A percentile compares a stretch with the other conserved stretches of the same genome.
phyloP scores from a whole-genome alignment of 2,888 invertebrate genomes.

The Stenodera caucasica region DNA sequence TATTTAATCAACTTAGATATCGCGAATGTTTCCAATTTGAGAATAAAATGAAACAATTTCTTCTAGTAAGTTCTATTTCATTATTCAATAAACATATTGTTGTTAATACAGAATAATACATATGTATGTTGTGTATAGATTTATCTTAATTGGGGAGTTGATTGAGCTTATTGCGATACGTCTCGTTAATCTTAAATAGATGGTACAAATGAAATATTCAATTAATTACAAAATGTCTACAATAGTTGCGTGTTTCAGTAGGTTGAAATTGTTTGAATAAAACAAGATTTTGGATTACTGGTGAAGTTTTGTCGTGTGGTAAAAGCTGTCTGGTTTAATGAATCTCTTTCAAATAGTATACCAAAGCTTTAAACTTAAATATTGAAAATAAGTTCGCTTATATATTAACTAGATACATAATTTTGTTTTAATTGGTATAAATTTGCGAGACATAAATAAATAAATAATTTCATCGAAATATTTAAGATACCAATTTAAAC shows the following conservation, averaged over 20 bases:
- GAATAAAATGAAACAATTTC: no score
- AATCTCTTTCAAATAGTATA: conserved; percentile 23
- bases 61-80: no score
- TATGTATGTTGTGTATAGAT: not conserved
- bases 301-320: conserved; percentile 11
- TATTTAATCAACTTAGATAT: conserved; percentile 6
- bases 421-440: conserved; percentile 18
- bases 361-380: conserved; percentile 16
- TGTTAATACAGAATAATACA: no score
- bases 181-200: conserved; percentile 9
- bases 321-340: conserved; percentile 18
- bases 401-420: conserved; percentile 20
- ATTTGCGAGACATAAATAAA: conserved; percentile 19
- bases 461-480: not conserved
- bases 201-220: conserved; percentile 9
- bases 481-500: conserved; percentile 1
- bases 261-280: not conserved
- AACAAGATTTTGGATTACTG: not conserved
- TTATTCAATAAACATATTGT: no score
- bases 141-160: conserved; percentile 7
- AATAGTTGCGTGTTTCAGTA: conserved; percentile 7
- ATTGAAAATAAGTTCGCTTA: conserved; percentile 17
- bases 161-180: conserved; percentile 2
- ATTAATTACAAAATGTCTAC: conserved; percentile 14
- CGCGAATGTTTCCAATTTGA: no score